phyloP scores from a whole-genome alignment of 2,797 vertebrate genomes.

The Schizopygopsis pylzovi region DNA sequence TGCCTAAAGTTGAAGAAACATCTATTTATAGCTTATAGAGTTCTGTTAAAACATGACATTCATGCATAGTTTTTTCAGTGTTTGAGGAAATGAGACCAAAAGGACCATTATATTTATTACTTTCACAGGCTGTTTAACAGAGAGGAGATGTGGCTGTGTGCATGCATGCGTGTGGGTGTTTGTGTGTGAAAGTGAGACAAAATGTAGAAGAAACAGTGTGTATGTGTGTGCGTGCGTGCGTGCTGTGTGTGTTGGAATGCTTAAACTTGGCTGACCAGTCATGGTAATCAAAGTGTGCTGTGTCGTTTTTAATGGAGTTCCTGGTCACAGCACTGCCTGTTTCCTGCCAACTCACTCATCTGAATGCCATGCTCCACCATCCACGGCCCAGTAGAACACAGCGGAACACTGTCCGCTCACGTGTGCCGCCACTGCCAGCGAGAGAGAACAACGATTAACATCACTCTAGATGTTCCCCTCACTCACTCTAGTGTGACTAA shows the following conservation, averaged over 20 bases:
- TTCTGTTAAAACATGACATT: slow-evolving; percentile 16
- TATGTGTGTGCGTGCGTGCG: background rate
- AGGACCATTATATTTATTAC: slow-evolving; percentile 56
- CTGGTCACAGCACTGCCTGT: slow-evolving; percentile 58
- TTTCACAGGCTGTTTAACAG: slow-evolving; percentile 62
- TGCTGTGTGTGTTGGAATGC: slow-evolving; percentile 36
- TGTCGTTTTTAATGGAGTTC: slow-evolving; percentile 68
- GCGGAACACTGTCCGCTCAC: slow-evolving; percentile 43
- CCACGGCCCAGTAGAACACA: slow-evolving; percentile 49
- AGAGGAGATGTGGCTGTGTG: slow-evolving; percentile 38
- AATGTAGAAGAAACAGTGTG: slow-evolving; percentile 45
- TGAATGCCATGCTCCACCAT: slow-evolving; percentile 57
- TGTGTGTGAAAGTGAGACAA: slow-evolving; percentile 41
- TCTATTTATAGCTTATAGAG: slow-evolving; percentile 1
- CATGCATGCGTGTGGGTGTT: slow-evolving; percentile 36
- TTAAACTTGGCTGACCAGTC: slow-evolving; percentile 55
- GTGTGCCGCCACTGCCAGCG: slow-evolving; percentile 37
- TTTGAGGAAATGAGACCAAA: slow-evolving; percentile 58
- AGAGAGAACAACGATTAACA: slow-evolving; percentile 52
- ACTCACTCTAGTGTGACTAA: slow-evolving; percentile 69
- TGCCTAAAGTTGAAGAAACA: background rate
- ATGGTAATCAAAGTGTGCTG: slow-evolving; percentile 56
- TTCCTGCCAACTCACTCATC: slow-evolving; percentile 64
- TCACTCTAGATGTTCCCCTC: slow-evolving; percentile 45
- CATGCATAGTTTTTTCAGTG: slow-evolving; percentile 52